These are phyloP conservation scores for Mesorhabditis sp. DNA, from an alignment of 2,888 invertebrate species.

Conservation along the genomic window DNA sequence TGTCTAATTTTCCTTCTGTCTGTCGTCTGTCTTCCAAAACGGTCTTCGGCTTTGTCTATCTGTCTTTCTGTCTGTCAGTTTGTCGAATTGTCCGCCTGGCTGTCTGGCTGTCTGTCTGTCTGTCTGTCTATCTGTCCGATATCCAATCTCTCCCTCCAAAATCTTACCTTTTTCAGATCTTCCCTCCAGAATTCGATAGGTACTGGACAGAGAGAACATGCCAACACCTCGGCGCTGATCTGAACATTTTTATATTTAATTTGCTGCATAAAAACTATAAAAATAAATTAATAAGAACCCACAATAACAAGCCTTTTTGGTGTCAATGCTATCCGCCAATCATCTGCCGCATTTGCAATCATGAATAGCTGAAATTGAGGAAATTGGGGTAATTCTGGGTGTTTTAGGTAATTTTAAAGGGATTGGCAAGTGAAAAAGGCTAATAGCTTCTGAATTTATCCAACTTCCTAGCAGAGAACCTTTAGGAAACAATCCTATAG, in stretches of 20 bases:
- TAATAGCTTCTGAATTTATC: too few relatives aligned
- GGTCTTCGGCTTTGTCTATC: too few relatives aligned
- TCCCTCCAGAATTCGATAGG: constrained; percentile 77
- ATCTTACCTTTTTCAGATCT: constrained; percentile 6
- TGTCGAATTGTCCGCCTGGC: too few relatives aligned
- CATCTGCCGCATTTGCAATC: constrained; percentile 99
- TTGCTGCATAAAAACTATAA: neutral
- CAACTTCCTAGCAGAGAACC: too few relatives aligned
- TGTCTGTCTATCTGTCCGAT: too few relatives aligned
- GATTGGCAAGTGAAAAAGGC: too few relatives aligned
- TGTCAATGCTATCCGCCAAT: constrained; percentile 87
- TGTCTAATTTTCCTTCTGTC: too few relatives aligned
- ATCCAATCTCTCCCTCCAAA: constrained; percentile 8
- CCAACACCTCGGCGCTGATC: constrained; percentile 74
- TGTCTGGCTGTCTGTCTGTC: too few relatives aligned
- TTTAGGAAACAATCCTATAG: too few relatives aligned
- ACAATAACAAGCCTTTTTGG: constrained; percentile 72
- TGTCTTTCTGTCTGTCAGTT: too few relatives aligned
- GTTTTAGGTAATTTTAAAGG: too few relatives aligned
- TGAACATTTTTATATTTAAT: constrained; percentile 69
- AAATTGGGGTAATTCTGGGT: neutral
- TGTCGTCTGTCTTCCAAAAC: too few relatives aligned
- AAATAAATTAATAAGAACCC: neutral
- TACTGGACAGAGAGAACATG: constrained; percentile 96
- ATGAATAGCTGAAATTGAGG: constrained; percentile 82